These are phyloP conservation scores for Antheraea mylitta DNA, from an alignment of 1,140 invertebrate species.

Conservation along the genomic window DNA sequence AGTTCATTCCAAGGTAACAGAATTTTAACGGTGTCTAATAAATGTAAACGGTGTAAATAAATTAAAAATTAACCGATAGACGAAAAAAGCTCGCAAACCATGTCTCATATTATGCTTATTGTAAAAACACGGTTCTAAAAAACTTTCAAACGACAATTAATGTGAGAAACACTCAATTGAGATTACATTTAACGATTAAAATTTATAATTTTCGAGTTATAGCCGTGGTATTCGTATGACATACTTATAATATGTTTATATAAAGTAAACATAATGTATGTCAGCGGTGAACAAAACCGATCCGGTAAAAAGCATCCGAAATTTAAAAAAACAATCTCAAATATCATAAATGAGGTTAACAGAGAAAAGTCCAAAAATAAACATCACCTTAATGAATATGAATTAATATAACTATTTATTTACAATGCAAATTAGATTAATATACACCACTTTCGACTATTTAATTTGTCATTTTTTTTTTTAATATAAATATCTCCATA, in stretches of 20 bases:
- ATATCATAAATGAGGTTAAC: constrained; percentile 67
- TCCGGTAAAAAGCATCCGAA: constrained; percentile 44
- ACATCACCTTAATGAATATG: constrained; percentile 43
- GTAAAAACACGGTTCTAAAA: neutral
- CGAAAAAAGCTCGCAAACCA: neutral
- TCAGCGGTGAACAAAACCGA: constrained; percentile 33
- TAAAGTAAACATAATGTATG: constrained; percentile 34
- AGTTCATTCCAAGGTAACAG: constrained; percentile 44
- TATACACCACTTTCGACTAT: constrained; percentile 60
- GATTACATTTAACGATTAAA: constrained; percentile 22
- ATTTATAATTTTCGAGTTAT: constrained; percentile 32
- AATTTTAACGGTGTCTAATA: constrained; percentile 18
- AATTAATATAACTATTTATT: constrained; percentile 54
- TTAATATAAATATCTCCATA: constrained; percentile 50
- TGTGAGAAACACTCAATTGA: no score
- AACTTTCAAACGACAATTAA: no score
- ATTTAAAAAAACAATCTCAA: constrained; percentile 37
- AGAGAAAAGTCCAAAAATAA: constrained; percentile 49
- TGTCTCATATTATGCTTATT: neutral
- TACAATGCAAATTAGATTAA: constrained; percentile 71
- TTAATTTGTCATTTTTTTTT: constrained; percentile 73
- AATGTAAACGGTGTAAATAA: no score
- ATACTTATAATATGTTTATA: constrained; percentile 24
- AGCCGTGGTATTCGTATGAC: constrained; percentile 44
- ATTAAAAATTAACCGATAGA: neutral